Evolutionary conservation across 2,888 invertebrate species (phyloP), one percentile per base, ranked within the genome.

Genomic region (Diploptera punctata): DNA sequence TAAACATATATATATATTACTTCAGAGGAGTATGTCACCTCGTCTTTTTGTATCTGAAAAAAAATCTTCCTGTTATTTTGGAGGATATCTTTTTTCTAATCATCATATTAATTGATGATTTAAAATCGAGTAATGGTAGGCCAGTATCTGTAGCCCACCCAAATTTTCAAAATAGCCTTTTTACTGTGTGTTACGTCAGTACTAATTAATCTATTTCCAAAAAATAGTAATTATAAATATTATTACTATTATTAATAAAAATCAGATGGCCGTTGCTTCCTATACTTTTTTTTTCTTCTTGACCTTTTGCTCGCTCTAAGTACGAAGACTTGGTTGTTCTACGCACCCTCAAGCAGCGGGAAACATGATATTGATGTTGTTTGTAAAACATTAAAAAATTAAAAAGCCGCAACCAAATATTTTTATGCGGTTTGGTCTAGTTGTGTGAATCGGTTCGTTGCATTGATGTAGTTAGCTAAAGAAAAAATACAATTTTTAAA

Each of bases 241-340:
- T 67, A 57, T 70, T 49, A 67, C n/a, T n/a, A n/a, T n/a, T n/a
- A n/a, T n/a, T n/a, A n/a, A n/a, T 61, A 73, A 74, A 74, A 75
- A 62, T 74, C 76, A 75, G 76, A 77, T 76, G 76, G 73, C 74
- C 76, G 77, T 76, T 76, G 75, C 77, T 77, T 77, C 77, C 78
- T 76, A 76, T 73, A 74, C 72, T 74, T 74, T 76, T 76, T 76
- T 74, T 68, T 74, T 73, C 49, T 70, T 74, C 68, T 73, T 44
- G 44, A 47, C 21, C 72, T 68, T 74, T 68, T 73, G 71, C 73
- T 73, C 74, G 75, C 73, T 74, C 52, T 71, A 69, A 71, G 62
- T 70, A 69, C 67, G 47, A 67, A 73, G 74, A 74, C 74, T 69
- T 52, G 44, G 74, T 74, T 74, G 72, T 73, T 73, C 72, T 73